These are phyloP conservation scores for Eudemis profundana DNA, from an alignment of 2,888 invertebrate genomes.

Conservation along the genomic window DNA sequence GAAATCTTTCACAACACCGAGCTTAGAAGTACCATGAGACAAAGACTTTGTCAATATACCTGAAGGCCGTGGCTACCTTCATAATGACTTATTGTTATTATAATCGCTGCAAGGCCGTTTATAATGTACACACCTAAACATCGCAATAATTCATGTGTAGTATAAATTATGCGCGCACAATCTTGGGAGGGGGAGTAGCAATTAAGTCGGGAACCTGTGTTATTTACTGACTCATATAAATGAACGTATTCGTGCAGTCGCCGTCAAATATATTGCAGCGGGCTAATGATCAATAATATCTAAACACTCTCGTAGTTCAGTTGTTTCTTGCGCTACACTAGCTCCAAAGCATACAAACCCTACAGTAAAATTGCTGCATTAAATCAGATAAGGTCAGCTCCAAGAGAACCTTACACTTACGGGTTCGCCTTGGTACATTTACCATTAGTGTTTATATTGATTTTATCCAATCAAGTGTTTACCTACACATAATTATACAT, in stretches of 20 bases:
- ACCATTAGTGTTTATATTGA: too few species aligned
- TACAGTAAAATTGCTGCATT: too few species aligned
- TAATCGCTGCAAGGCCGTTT: conserved; percentile 58
- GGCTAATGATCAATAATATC: conserved; percentile 8
- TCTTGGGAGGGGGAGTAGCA: conserved; percentile 67
- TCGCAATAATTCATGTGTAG: conserved; percentile 65
- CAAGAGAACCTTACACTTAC: too few species aligned
- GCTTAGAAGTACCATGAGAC: not conserved
- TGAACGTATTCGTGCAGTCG: conserved; percentile 43
- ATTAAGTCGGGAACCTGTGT: conserved; percentile 66
- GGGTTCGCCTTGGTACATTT: too few species aligned
- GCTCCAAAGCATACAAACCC: too few species aligned
- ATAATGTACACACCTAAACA: conserved; percentile 54
- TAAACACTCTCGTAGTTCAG: not conserved
- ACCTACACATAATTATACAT: too few species aligned
- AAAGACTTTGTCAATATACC: not conserved
- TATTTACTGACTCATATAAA: conserved; percentile 66
- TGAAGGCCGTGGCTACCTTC: not conserved
- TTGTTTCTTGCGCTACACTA: too few species aligned
- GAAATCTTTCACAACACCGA: not conserved
- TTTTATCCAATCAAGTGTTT: too few species aligned
- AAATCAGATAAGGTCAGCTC: too few species aligned
- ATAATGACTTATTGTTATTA: conserved; percentile 26
- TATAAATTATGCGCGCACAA: conserved; percentile 72
- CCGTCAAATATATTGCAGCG: not conserved